Evolutionary conservation across 2,797 vertebrate species (phyloP), one percentile per base, ranked within the genome.

Genomic region (Ambastaia sidthimunki): DNA sequence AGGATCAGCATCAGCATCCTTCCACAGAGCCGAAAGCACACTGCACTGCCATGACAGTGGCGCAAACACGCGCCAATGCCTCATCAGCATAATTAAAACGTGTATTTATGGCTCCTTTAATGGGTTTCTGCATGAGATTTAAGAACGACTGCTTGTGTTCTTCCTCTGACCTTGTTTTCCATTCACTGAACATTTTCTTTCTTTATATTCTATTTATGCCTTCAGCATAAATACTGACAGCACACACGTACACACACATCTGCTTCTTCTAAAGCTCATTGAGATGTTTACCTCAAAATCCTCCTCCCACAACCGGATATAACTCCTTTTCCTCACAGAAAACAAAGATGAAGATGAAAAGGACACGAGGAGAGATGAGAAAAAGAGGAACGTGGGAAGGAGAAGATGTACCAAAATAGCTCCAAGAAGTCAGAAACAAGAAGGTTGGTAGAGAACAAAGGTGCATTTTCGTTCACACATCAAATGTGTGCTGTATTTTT

Each of bases 1-100:
- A 81, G 82, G 87, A 87, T 90, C 90, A 89, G 90, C 84, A 88
- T 89, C 86, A 60, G 79, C 87, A 89, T 81, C 86, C 82, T 85
- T 81, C 54, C 60, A 79, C 21, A 54, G 50, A 54, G 73, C 34
- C 1, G 12, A 75, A 59, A 37, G 16, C 23, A 19, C 13, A 37
- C 25, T 7, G 3, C 23, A 65, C 70, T 70, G 48, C 18, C 57
- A 28, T 28, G 48, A 74, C 31, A 47, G 50, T 52, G 41, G 48
- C 69, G 21, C 69, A 69, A 34, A 66, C 67, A 68, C 55, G 7
- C 34, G 37, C 47, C 74, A 28, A 28, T 28, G 28, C 47, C 47
- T 63, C 52, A 82, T 82, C 66, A 82, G 69, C 62, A 77, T 63
- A 68, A 74, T 74, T 47, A 15, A 82, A 52, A 34, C 16, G 7